Evolutionary conservation across 2,797 vertebrate species (phyloP).

Genomic region (Sebastes glaucus): DNA sequence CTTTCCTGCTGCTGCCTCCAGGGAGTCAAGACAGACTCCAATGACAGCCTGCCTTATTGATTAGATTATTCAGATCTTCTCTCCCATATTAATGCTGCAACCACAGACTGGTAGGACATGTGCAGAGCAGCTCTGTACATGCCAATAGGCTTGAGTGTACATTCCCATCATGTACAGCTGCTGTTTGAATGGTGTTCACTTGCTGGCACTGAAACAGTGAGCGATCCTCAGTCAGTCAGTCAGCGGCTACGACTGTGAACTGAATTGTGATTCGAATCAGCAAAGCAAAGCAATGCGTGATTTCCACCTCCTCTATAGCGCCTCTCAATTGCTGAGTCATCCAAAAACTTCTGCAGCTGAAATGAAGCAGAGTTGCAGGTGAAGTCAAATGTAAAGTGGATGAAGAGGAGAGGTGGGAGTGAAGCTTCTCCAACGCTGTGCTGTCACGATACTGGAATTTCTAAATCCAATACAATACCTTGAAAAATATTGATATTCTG

Average conservation of each 20-base stretch:
- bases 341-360: background rate
- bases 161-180: constrained; percentile 2
- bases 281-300: background rate
- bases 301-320: background rate
- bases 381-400: background rate
- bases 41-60: constrained; percentile 32
- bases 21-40: constrained; percentile 41
- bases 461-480: too few relatives aligned
- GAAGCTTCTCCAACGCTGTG: background rate
- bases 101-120: constrained; percentile 16
- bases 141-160: background rate
- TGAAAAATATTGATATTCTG: too few relatives aligned
- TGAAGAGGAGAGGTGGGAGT: background rate
- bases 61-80: constrained; percentile 43
- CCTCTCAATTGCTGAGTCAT: constrained; percentile 14
- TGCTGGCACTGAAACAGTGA: background rate
- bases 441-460: background rate
- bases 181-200: background rate
- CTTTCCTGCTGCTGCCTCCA: constrained; percentile 35
- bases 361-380: background rate
- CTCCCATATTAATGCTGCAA: constrained; percentile 31
- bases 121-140: constrained; percentile 4
- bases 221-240: background rate
- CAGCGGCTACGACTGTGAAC: background rate
- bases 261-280: background rate